Conservation (phyloP, 2,113 vertebrate genomes). For the Odontophorus gujanensis region DNA sequence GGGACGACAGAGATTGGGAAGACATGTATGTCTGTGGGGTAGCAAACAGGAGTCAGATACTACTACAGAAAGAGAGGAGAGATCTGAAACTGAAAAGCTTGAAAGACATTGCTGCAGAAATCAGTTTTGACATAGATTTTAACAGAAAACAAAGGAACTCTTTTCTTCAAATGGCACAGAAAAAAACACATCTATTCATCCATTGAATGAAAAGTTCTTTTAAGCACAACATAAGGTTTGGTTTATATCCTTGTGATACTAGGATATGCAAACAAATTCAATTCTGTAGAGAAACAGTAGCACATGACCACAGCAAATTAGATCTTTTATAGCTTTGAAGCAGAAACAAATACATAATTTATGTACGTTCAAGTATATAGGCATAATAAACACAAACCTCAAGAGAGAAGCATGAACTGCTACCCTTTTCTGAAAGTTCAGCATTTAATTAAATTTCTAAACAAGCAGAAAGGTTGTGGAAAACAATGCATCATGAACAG, state of each 20-base stretch:
- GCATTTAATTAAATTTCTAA: conserved; percentile 37
- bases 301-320: not conserved
- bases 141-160: not conserved
- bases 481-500: not conserved
- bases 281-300: not conserved
- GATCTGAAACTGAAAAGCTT: not conserved
- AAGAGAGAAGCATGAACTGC: not conserved
- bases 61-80: not conserved
- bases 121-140: not conserved
- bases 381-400: not conserved
- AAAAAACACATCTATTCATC: not conserved
- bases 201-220: not conserved
- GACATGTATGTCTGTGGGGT: not conserved
- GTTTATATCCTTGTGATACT: not conserved
- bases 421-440: not conserved
- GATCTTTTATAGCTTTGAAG: not conserved
- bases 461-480: not conserved
- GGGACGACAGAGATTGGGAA: not conserved
- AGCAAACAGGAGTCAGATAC: not conserved
- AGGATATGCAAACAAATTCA: not conserved
- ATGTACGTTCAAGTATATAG: not conserved
- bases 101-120: not conserved
- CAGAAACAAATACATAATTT: conserved; percentile 15
- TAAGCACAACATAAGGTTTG: not conserved
- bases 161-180: not conserved